Evolutionary conservation across 2,113 vertebrate species (phyloP), one percentile per base, ranked within the genome.

Genomic region (Rostratula benghalensis): DNA sequence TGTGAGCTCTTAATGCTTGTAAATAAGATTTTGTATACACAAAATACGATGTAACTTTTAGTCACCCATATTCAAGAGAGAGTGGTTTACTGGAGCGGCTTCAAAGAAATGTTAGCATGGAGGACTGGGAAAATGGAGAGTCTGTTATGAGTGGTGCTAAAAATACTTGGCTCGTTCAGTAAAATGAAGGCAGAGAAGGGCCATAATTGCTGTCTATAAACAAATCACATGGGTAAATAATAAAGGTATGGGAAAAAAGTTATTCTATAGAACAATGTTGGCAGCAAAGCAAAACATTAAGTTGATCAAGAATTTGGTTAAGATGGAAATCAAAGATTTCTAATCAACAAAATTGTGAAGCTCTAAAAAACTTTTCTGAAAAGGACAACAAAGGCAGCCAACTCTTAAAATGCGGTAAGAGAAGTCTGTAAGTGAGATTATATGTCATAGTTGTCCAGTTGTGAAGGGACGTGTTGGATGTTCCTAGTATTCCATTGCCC

Each of bases 21-120:
- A 95, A 96, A 95, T 93, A 93, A 95, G 78, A 41, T 84, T 95
- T 85, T 97, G 93, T 94, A 70, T 95, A 95, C 64, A 95, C 84
- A 93, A 96, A 96, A 96, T 96, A 97, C 94, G 87, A 95, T 93
- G 53, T 60, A 95, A 94, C 91, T 95, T 94, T 61, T 79, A 89
- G 84, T 96, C 90, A 85, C 91, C 35, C 50, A 18, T 91, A 69
- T 80, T 88, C 84, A 90, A 79, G 69, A 56, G 41, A 88, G 70
- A 43, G 63, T 80, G 45, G 70, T 96, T 95, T 94, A 83, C 82
- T 94, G 92, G 82, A 86, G 46, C 70, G 83, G 70, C 93, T 97
- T 97, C 96, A 97, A 96, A 97, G 95, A 85, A 90, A 93, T 89
- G 70, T 89, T 94, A 83, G n/a, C 16, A 45, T 30, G 91, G 87